phyloP scores from a whole-genome alignment of 2,888 invertebrate species.

The Prosopocoilus inquinatus region DNA sequence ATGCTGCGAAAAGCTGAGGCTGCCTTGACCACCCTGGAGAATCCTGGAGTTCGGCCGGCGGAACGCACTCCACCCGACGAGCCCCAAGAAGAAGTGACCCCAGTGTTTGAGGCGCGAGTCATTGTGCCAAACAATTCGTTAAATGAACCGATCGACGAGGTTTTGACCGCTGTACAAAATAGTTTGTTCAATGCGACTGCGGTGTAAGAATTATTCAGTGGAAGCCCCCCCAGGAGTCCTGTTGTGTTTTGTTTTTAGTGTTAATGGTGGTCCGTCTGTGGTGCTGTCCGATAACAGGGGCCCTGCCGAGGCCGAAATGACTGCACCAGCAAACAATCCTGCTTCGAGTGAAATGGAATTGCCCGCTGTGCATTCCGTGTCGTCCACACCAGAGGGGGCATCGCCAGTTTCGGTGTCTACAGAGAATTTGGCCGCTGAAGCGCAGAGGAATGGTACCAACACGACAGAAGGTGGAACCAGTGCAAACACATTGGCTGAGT shows the following conservation, averaged over 20 bases:
- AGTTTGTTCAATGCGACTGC: conserved; percentile 34
- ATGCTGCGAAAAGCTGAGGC: conserved; percentile 54
- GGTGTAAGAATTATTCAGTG: conserved; percentile 8
- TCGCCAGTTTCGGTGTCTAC: conserved; percentile 37
- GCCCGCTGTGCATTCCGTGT: conserved; percentile 31
- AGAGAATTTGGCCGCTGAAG: conserved; percentile 36
- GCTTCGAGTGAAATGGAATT: conserved; percentile 19
- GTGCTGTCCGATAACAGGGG: neutral
- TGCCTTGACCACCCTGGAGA: conserved; percentile 51
- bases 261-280: conserved; percentile 9
- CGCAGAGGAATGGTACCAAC: conserved; percentile 22
- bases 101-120: conserved; percentile 49
- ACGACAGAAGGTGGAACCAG: conserved; percentile 24
- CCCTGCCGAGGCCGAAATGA: neutral
- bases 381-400: conserved; percentile 37
- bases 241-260: neutral
- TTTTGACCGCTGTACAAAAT: conserved; percentile 43
- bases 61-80: conserved; percentile 41
- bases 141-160: conserved; percentile 42
- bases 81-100: conserved; percentile 48
- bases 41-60: conserved; percentile 39
- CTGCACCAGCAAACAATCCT: conserved; percentile 1
- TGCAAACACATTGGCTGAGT: conserved; percentile 28
- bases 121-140: conserved; percentile 39
- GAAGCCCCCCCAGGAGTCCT: neutral